Conservation (phyloP, 2,888 invertebrate species). For the Malthinus seriepunctatus region DNA sequence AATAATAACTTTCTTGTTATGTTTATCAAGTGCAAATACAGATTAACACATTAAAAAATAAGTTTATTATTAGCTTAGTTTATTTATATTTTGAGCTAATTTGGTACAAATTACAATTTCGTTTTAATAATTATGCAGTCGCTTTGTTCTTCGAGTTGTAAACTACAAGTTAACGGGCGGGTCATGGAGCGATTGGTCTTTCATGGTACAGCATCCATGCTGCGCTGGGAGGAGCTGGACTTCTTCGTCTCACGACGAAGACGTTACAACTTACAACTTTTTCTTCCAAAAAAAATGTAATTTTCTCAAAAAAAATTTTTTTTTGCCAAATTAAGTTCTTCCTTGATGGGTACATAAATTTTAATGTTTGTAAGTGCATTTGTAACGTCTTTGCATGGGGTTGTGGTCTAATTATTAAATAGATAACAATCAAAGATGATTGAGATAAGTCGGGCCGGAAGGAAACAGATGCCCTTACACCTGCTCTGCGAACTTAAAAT, state of each 20-base stretch:
- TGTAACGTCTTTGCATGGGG: constrained; percentile 24
- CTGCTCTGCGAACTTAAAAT: constrained; percentile 32
- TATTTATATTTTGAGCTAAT: not conserved
- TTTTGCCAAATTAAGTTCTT: not conserved
- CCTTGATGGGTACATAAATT: constrained; percentile 9
- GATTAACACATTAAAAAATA: constrained; percentile 2
- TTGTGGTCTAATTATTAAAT: constrained; percentile 37
- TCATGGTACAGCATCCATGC: constrained; percentile 55
- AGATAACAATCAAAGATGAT: constrained; percentile 36
- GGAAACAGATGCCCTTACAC: constrained; percentile 40
- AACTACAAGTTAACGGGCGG: constrained; percentile 22
- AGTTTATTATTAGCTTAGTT: no score
- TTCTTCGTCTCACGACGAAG: constrained; percentile 38
- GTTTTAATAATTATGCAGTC: not conserved
- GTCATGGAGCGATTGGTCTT: constrained; percentile 48
- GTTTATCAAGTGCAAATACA: constrained; percentile 25
- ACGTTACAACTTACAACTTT: constrained; percentile 14
- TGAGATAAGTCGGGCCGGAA: constrained; percentile 34
- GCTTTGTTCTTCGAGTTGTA: constrained; percentile 2
- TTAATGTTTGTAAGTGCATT: constrained; percentile 7
- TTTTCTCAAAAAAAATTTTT: not conserved
- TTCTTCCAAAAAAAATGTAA: constrained; percentile 20
- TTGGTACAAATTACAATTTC: not conserved
- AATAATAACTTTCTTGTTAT: constrained; percentile 26
- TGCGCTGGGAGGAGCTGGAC: constrained; percentile 55